A percentile compares a stretch with the other conserved stretches of the same genome.
Conservation (phyloP, 2,888 invertebrate genomes). For the Microplitis manilae region DNA sequence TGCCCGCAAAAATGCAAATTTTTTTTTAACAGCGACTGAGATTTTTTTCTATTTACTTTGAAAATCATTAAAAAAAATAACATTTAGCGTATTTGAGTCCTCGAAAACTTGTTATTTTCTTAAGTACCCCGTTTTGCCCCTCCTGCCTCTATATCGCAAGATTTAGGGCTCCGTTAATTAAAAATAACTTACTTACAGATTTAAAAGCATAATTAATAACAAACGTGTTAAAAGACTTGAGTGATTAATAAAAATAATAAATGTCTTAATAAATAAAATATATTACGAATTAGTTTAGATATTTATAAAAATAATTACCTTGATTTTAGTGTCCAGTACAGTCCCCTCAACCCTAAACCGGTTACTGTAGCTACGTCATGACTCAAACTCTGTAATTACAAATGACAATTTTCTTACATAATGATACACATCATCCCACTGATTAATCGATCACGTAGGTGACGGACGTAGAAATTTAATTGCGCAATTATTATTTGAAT, state of each 20-base stretch:
- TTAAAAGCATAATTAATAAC: neutral
- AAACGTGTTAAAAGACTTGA: constrained; percentile 3
- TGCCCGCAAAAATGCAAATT: too few species aligned
- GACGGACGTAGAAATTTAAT: constrained; percentile 18
- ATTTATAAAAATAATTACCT: constrained; percentile 37
- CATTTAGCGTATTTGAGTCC: too few species aligned
- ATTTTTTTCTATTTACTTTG: too few species aligned
- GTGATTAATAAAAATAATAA: constrained; percentile 1
- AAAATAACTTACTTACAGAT: too few species aligned
- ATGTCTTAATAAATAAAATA: constrained; percentile 17
- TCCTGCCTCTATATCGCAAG: too few species aligned
- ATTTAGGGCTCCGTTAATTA: too few species aligned
- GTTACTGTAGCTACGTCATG: constrained; percentile 54
- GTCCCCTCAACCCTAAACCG: constrained; percentile 50
- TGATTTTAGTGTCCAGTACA: constrained; percentile 43
- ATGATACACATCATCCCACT: neutral
- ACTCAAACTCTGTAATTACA: constrained; percentile 55
- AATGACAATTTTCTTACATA: constrained; percentile 26
- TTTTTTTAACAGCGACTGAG: too few species aligned
- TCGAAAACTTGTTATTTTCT: too few species aligned
- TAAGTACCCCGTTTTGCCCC: too few species aligned
- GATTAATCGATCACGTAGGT: constrained; percentile 33
- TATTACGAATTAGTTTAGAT: constrained; percentile 2
- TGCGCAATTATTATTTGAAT: neutral
- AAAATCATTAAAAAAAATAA: too few species aligned